Evolutionary conservation across 2,113 vertebrate species (phyloP), one percentile per base, ranked within the genome.

Genomic region (Spilogale gracilis): DNA sequence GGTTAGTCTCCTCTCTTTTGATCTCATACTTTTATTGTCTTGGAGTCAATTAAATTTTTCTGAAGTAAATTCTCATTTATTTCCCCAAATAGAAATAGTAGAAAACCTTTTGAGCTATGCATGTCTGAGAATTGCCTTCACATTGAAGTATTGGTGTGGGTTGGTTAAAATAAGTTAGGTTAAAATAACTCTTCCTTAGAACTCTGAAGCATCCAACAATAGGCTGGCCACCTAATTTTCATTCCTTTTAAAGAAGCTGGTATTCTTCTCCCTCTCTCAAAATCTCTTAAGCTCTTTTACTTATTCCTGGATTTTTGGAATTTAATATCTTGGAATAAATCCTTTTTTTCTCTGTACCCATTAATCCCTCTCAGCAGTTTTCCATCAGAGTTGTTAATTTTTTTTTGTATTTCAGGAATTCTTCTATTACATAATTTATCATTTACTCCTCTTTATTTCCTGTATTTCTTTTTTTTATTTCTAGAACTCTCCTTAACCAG

Each of bases 381-480:
- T 94, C 14, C 81, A 6, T 61, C 12, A 43, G 60, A 43, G 1
- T 43, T 71, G 20, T 60, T 87, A 91, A 54, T 48, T n/a, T 67
- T 78, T 78, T 56, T 76, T 80, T 74, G 17, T 65, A 30, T 87
- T 83, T 96, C 65, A 45, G 7, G 71, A 79, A 78, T 63, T 38
- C 30, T 60, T 80, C 3, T 67, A 52, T 91, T 84, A 63, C 63
- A 90, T n/a, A 3, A 82, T 79, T 56, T 76, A 79, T 58, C 83
- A 43, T 79, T 52, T 58, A 14, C 11, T 93, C 20, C 6, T 7
- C 10, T 71, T 89, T 74, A 23, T 45, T 71, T 74, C 73, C 56
- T 81, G 30, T 81, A 48, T 82, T 91, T 91, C 74, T 61, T 58
- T 21, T 60, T 60, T 21, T 85, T 13, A 27, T 91, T 91, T 95